Percentiles rank a stretch among this genome's conserved stretches.
phyloP scores from a whole-genome alignment of 1,140 invertebrate species.

The Orchesella cincta region DNA sequence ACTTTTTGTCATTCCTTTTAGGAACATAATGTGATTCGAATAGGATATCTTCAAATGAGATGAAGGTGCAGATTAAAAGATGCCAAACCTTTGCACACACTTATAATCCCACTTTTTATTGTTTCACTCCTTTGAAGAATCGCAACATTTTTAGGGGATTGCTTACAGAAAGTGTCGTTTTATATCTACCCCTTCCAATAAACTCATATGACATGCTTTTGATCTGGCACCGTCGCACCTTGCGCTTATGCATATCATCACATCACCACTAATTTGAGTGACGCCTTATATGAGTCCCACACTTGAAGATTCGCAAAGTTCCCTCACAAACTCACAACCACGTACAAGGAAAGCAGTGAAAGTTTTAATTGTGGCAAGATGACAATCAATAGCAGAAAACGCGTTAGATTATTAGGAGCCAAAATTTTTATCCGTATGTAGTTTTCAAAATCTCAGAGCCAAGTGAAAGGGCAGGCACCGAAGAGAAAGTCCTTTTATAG shows the following conservation, averaged over 20 bases:
- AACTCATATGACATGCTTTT: no score
- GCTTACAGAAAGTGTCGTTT: neutral
- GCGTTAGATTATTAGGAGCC: no score
- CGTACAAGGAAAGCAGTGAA: no score
- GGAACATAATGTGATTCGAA: neutral
- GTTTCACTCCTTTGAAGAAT: neutral
- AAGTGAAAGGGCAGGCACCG: neutral
- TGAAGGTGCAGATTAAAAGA: neutral
- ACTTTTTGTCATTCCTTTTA: slow-evolving; percentile 6
- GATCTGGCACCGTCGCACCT: no score
- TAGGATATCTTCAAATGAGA: neutral
- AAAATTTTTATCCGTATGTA: slow-evolving; percentile 14
- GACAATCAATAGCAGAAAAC: no score
- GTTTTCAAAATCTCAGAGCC: neutral
- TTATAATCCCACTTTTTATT: neutral
- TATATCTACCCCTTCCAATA: no score
- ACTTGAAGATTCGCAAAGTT: no score
- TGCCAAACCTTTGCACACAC: neutral
- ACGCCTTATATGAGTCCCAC: no score
- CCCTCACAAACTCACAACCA: no score
- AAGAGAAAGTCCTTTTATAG: slow-evolving; percentile 17
- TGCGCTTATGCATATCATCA: no score
- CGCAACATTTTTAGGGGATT: neutral
- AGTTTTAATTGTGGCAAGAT: no score
- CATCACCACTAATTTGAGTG: no score